Conservation (phyloP, 2,888 invertebrate genomes). For the Drosophila nr. perissopoda region DNA sequence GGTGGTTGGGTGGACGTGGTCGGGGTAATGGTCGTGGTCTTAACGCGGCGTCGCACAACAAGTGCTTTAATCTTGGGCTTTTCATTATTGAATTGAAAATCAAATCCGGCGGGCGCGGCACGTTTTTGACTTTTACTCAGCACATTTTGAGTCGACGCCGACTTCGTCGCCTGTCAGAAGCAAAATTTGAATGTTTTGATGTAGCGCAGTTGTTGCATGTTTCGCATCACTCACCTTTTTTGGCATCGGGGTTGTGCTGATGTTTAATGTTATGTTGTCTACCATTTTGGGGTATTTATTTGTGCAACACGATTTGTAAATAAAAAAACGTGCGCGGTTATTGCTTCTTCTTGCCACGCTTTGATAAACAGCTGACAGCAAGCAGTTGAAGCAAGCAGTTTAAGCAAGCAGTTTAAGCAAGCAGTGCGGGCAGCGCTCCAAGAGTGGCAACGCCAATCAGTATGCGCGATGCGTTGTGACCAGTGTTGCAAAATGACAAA, state of each 20-base stretch:
- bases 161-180: constrained; percentile 4
- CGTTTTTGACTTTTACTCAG: constrained; percentile 43
- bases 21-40: neutral
- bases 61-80: constrained; percentile 82
- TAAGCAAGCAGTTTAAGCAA: constrained; percentile 19
- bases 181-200: neutral
- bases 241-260: constrained; percentile 40
- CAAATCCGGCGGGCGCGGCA: constrained; percentile 22
- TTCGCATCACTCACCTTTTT: constrained; percentile 51
- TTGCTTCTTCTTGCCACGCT: constrained; percentile 32
- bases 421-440: neutral
- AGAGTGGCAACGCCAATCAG: constrained; percentile 5
- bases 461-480: neutral
- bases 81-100: constrained; percentile 62
- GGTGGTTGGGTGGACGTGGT: neutral
- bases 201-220: neutral
- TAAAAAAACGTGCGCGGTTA: constrained; percentile 70
- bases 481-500: neutral
- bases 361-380: constrained; percentile 33
- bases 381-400: constrained; percentile 28
- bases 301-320: constrained; percentile 34
- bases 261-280: constrained; percentile 76
- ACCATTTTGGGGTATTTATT: constrained; percentile 44
- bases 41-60: constrained; percentile 76
- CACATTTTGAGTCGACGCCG: constrained; percentile 11